phyloP scores from a whole-genome alignment of 37 sponge, comb jelly and placozoan species.

The Geodia barretti region DNA sequence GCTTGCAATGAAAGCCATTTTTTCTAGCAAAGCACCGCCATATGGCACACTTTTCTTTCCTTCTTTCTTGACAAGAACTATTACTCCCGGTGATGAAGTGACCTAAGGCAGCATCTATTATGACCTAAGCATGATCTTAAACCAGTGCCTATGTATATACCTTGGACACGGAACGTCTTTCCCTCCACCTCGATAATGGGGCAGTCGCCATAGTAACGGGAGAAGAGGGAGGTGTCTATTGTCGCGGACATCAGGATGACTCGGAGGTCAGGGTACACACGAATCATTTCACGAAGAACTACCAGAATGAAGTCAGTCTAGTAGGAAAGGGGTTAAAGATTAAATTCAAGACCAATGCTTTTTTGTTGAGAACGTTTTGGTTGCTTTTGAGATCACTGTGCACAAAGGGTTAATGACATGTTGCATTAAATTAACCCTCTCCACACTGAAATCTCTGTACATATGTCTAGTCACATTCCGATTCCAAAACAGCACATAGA shows the following conservation, averaged over 20 bases:
- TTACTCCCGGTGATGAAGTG: neutral
- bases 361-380: no score
- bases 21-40: no score
- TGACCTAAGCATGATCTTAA: no score
- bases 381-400: neutral
- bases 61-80: neutral
- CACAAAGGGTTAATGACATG: neutral
- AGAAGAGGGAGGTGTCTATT: constrained; percentile 69
- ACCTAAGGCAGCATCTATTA: no score
- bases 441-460: neutral
- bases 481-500: neutral
- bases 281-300: constrained; percentile 76
- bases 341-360: no score
- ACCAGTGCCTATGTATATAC: constrained; percentile 1
- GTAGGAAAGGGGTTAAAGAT: neutral
- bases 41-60: neutral
- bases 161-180: constrained; percentile 55
- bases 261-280: constrained; percentile 45
- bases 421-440: neutral
- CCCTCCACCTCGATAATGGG: constrained; percentile 74
- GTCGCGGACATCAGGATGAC: constrained; percentile 89
- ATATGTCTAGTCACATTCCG: neutral
- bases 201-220: constrained; percentile 59
- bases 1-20: no score
- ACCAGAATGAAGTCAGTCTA: constrained; percentile 73